Percentiles rank a stretch among this genome's conserved stretches.
These are phyloP conservation scores for Orchestes rusci DNA, from an alignment of 2,888 invertebrate species.

Conservation along the genomic window DNA sequence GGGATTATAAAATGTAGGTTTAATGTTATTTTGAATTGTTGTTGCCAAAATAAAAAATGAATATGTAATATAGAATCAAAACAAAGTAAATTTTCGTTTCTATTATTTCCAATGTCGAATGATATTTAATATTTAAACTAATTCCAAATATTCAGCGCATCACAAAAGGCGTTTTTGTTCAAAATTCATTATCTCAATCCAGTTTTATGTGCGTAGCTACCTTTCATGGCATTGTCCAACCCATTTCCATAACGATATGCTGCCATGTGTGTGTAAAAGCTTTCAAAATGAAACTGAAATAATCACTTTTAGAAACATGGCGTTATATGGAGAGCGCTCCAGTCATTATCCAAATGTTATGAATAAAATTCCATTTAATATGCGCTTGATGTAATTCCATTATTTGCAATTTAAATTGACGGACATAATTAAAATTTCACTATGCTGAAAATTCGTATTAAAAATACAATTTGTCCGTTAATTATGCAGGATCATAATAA, in stretches of 20 bases:
- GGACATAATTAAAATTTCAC: background rate
- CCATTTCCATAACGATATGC: slow-evolving; percentile 10
- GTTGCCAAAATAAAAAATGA: too few relatives aligned
- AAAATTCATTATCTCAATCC: slow-evolving; percentile 8
- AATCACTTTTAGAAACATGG: slow-evolving; percentile 7
- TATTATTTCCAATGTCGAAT: slow-evolving; percentile 3
- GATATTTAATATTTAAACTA: slow-evolving; percentile 5
- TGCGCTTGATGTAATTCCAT: slow-evolving; percentile 1
- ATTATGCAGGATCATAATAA: too few relatives aligned
- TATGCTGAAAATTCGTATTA: too few relatives aligned
- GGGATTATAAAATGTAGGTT: too few relatives aligned
- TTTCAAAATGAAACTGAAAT: slow-evolving; percentile 7
- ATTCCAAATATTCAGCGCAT: slow-evolving; percentile 4
- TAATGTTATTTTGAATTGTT: too few relatives aligned
- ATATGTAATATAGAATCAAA: too few relatives aligned
- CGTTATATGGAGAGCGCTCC: slow-evolving; percentile 1
- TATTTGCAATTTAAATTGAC: background rate
- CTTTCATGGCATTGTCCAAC: slow-evolving; percentile 11
- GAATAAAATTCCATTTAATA: slow-evolving; percentile 5
- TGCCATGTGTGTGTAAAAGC: slow-evolving; percentile 9
- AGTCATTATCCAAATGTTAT: slow-evolving; percentile 1
- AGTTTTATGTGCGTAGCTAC: slow-evolving; percentile 10
- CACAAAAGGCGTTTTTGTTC: slow-evolving; percentile 3
- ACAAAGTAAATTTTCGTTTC: too few relatives aligned
- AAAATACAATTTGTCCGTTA: too few relatives aligned